These are phyloP conservation scores for Drosophila setosimentum DNA, from an alignment of 2,888 invertebrate species.

Conservation along the genomic window DNA sequence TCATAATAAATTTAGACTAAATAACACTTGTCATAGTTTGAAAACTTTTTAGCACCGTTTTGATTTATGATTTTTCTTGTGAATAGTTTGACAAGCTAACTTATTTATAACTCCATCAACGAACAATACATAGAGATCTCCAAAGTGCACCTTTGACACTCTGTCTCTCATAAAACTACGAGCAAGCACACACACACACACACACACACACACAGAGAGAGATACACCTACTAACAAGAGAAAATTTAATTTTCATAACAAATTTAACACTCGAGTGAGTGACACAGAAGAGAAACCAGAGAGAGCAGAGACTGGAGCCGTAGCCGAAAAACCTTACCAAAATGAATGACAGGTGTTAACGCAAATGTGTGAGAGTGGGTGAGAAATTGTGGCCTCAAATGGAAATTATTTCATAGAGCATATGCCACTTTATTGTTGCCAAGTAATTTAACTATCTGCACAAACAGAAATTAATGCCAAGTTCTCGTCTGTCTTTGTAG, in stretches of 20 bases:
- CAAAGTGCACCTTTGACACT: constrained; percentile 42
- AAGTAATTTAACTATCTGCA: constrained; percentile 80
- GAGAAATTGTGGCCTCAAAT: constrained; percentile 14
- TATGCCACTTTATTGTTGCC: constrained; percentile 80
- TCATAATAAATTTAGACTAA: background rate
- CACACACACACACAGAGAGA: constrained; percentile 2
- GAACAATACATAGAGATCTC: constrained; percentile 23
- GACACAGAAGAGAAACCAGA: constrained; percentile 35
- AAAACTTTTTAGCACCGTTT: constrained; percentile 8
- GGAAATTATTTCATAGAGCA: constrained; percentile 69
- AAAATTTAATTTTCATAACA: constrained; percentile 69
- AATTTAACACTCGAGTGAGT: constrained; percentile 59
- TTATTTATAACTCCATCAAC: constrained; percentile 18
- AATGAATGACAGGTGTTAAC: constrained; percentile 42
- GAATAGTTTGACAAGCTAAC: constrained; percentile 3
- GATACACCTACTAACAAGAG: constrained; percentile 18
- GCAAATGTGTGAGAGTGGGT: constrained; percentile 12
- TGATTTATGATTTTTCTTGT: background rate
- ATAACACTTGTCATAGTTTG: background rate
- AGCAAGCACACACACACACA: background rate
- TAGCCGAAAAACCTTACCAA: constrained; percentile 19
- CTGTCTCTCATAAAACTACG: background rate
- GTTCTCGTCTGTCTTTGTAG: background rate
- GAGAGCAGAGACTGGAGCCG: constrained; percentile 2
- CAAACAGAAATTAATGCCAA: constrained; percentile 11